phyloP scores from a whole-genome alignment of 64 coral and sea anemone species.

The Porites australiensis region DNA sequence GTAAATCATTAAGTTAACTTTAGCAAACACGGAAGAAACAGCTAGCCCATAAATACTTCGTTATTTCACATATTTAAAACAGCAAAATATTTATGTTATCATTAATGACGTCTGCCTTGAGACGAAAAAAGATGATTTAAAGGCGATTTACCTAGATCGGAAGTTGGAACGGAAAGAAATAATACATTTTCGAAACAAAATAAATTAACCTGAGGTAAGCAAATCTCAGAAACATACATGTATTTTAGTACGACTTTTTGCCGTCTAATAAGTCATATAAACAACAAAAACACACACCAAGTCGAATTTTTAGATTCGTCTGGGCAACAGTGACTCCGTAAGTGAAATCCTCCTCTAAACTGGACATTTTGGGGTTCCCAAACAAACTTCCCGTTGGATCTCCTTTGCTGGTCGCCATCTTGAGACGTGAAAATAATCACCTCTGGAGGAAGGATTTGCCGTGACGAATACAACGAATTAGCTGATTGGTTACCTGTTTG shows the following conservation, averaged over 20 bases:
- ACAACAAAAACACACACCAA: conserved; percentile 76
- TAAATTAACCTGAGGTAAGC: neutral
- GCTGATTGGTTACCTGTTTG: conserved; percentile 49
- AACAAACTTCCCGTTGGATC: conserved; percentile 16
- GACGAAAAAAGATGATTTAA: neutral
- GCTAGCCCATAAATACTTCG: no score
- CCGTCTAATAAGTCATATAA: neutral
- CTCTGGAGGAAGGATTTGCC: neutral
- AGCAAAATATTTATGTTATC: no score
- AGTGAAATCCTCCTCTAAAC: conserved; percentile 96
- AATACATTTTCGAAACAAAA: neutral
- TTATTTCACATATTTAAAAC: no score
- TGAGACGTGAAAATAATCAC: neutral
- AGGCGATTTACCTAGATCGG: neutral
- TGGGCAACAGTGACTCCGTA: conserved; percentile 98
- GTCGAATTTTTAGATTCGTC: conserved; percentile 89
- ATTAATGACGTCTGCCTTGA: no score
- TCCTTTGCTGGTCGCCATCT: conserved; percentile 79
- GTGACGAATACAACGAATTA: neutral
- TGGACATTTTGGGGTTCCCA: conserved; percentile 75
- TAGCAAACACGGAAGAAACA: no score
- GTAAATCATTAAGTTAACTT: no score
- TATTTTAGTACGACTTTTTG: neutral
- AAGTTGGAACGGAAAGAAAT: neutral
- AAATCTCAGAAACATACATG: neutral